These are phyloP conservation scores for Lethrus apterus DNA, from an alignment of 1,140 invertebrate genomes.

Conservation along the genomic window DNA sequence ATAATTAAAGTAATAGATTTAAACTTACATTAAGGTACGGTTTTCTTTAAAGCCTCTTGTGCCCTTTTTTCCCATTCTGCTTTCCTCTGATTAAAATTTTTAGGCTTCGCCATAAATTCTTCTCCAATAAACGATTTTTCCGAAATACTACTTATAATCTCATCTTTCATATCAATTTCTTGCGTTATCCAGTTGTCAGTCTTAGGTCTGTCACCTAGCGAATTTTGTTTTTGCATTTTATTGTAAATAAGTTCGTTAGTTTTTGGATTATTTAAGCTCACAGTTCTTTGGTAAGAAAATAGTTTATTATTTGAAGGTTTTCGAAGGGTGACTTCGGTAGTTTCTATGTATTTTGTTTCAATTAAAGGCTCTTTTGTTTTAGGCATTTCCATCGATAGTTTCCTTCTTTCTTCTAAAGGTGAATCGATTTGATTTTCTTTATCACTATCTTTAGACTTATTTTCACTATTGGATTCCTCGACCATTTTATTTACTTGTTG, in stretches of 20 bases:
- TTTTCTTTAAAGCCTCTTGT: constrained; percentile 37
- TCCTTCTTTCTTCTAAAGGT: constrained; percentile 37
- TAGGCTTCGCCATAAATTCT: constrained; percentile 50
- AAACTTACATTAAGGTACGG: constrained; percentile 9
- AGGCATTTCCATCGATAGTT: constrained; percentile 17
- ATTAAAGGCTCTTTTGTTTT: constrained; percentile 22
- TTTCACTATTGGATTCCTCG: constrained; percentile 25
- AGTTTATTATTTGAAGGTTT: constrained; percentile 23
- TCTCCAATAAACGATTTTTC: constrained; percentile 38
- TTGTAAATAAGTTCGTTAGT: constrained; percentile 22
- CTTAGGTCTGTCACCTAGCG: constrained; percentile 26
- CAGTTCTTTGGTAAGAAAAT: constrained; percentile 21
- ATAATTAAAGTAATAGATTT: not conserved
- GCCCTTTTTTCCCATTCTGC: constrained; percentile 67
- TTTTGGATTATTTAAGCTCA: constrained; percentile 27
- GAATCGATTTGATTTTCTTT: constrained; percentile 55
- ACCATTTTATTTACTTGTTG: constrained; percentile 45
- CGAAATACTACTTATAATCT: constrained; percentile 29
- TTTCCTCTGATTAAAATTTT: constrained; percentile 62
- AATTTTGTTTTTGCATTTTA: constrained; percentile 27
- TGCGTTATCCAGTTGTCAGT: constrained; percentile 28
- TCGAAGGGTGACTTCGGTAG: constrained; percentile 26
- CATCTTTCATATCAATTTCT: constrained; percentile 21
- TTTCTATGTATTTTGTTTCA: constrained; percentile 31
- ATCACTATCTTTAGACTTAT: constrained; percentile 55